These are phyloP conservation scores for Armadillidium nasatum DNA, from an alignment of 1,140 invertebrate genomes.

Conservation along the genomic window DNA sequence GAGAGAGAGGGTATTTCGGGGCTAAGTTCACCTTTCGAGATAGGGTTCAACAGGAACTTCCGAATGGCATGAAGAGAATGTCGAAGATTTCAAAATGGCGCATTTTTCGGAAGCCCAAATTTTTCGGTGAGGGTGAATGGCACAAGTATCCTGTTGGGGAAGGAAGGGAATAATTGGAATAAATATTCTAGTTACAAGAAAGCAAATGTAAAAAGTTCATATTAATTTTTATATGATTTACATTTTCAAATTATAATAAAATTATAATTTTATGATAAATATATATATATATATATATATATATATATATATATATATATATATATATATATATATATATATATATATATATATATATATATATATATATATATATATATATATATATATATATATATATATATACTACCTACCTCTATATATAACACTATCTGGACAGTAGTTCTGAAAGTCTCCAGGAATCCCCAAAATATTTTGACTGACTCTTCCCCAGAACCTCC, in stretches of 20 bases:
- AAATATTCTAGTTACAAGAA: too few species aligned
- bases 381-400: conserved; percentile 16
- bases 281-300: too few species aligned
- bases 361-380: too few species aligned
- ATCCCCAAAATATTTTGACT: conserved; percentile 70
- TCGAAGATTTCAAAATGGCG: conserved; percentile 62
- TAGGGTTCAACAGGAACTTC: conserved; percentile 68
- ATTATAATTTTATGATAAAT: too few species aligned
- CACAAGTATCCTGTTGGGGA: conserved; percentile 61
- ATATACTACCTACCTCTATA: conserved; percentile 48
- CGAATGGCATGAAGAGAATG: conserved; percentile 71
- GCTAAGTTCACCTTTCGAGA: conserved; percentile 52
- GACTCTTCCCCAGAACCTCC: conserved; percentile 62
- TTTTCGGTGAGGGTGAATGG: conserved; percentile 64
- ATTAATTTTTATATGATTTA: too few species aligned
- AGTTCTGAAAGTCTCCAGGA: conserved; percentile 77
- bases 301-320: too few species aligned
- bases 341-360: too few species aligned
- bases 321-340: too few species aligned
- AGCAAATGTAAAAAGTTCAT: too few species aligned
- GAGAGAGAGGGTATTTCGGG: not conserved
- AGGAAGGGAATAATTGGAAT: not conserved
- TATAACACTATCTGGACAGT: conserved; percentile 60
- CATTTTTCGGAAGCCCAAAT: conserved; percentile 73
- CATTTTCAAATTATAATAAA: too few species aligned